A percentile compares a stretch with the other conserved stretches of the same genome.
These are phyloP conservation scores for Drosophila austrosaltans DNA, from an alignment of 2,888 invertebrate genomes.

Conservation along the genomic window DNA sequence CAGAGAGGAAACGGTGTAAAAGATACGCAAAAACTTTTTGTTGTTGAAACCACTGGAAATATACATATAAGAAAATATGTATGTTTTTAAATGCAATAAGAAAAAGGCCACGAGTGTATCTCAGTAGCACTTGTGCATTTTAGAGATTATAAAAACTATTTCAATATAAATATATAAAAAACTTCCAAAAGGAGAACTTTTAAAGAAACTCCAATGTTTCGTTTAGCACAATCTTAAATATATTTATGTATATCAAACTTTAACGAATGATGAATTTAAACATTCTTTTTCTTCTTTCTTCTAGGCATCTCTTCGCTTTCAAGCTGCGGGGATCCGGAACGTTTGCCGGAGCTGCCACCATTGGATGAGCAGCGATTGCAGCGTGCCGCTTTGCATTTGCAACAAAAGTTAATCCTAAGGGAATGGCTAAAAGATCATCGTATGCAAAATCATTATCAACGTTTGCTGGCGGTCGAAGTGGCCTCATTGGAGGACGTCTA, in stretches of 20 bases:
- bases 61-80: neutral
- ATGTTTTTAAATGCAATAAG: neutral
- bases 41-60: conserved; percentile 3
- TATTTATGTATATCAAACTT: no score
- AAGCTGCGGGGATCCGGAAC: conserved; percentile 90
- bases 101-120: neutral
- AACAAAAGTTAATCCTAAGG: conserved; percentile 92
- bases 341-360: conserved; percentile 91
- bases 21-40: conserved; percentile 4
- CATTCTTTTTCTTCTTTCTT: conserved; percentile 14
- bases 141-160: no score
- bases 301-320: conserved; percentile 93
- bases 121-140: no score
- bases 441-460: conserved; percentile 89
- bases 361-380: conserved; percentile 93
- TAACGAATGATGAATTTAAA: neutral
- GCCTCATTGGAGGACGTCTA: conserved; percentile 95
- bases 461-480: conserved; percentile 91
- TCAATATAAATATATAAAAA: no score
- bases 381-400: conserved; percentile 91
- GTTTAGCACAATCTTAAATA: no score
- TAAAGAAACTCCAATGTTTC: no score
- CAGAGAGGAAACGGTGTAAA: neutral
- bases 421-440: conserved; percentile 92
- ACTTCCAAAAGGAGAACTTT: no score